These are phyloP conservation scores for Myripristis jacobus DNA, from an alignment of 2,797 vertebrate species.

Conservation along the genomic window DNA sequence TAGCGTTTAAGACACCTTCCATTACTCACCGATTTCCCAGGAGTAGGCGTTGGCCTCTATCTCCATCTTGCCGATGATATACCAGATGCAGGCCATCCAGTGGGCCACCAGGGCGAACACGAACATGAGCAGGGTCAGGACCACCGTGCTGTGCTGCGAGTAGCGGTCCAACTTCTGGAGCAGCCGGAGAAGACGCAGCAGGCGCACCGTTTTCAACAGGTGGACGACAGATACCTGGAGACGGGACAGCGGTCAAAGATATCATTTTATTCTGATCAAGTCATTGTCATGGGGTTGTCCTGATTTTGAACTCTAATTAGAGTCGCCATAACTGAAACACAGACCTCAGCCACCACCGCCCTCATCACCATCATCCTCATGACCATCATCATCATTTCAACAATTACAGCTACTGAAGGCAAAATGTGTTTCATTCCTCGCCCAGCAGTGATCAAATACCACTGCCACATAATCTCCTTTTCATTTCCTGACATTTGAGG, in stretches of 20 bases:
- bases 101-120: constrained; percentile 98
- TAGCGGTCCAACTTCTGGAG: constrained; percentile 98
- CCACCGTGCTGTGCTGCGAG: constrained; percentile 97
- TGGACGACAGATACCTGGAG: constrained; percentile 95
- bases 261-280: not conserved
- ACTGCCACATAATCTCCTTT: constrained; percentile 18
- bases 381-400: not conserved
- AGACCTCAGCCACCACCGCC: not conserved
- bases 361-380: not conserved
- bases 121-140: constrained; percentile 97
- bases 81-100: constrained; percentile 99
- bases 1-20: not conserved
- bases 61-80: constrained; percentile 97
- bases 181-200: constrained; percentile 93
- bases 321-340: not conserved
- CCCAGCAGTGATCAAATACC: constrained; percentile 1
- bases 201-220: constrained; percentile 94
- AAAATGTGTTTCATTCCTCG: constrained; percentile 3
- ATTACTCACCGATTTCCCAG: constrained; percentile 96
- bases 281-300: not conserved
- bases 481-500: constrained; percentile 29
- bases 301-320: not conserved
- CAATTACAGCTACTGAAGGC: constrained; percentile 4
- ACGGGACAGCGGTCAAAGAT: not conserved
- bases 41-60: constrained; percentile 92